A percentile compares a stretch with the other conserved stretches of the same genome.
phyloP scores from a whole-genome alignment of 1,140 invertebrate species.

The Hermetia illucens region DNA sequence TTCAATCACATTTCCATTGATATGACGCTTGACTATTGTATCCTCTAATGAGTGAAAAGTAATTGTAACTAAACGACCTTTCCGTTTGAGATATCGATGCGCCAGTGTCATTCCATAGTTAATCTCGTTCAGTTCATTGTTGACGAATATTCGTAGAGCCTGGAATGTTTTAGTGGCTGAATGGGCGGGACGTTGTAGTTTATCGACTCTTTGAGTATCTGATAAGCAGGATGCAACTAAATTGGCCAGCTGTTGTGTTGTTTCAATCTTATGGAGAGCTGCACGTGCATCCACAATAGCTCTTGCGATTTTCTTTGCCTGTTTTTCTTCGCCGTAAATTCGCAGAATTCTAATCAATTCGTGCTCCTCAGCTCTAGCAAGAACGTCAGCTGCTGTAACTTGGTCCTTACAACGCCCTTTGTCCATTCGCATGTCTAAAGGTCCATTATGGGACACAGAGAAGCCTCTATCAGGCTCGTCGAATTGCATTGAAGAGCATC shows the following conservation, averaged over 20 bases:
- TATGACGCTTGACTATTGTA: slow-evolving; percentile 83
- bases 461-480: slow-evolving; percentile 72
- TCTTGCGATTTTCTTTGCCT: slow-evolving; percentile 72
- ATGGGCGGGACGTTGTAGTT: slow-evolving; percentile 59
- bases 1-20: slow-evolving; percentile 59
- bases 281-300: slow-evolving; percentile 79
- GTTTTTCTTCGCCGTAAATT: slow-evolving; percentile 82
- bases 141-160: slow-evolving; percentile 89
- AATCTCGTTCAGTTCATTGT: slow-evolving; percentile 93
- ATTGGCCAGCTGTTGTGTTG: slow-evolving; percentile 70
- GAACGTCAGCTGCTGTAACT: slow-evolving; percentile 72
- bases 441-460: slow-evolving; percentile 66
- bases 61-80: slow-evolving; percentile 65
- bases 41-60: slow-evolving; percentile 92
- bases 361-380: slow-evolving; percentile 61
- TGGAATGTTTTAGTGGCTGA: slow-evolving; percentile 87
- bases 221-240: slow-evolving; percentile 54
- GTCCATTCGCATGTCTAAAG: slow-evolving; percentile 95
- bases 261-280: slow-evolving; percentile 61
- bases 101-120: slow-evolving; percentile 77
- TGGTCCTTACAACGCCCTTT: slow-evolving; percentile 47
- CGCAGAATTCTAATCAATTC: slow-evolving; percentile 74
- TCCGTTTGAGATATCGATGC: slow-evolving; percentile 56
- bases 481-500: slow-evolving; percentile 94
- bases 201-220: slow-evolving; percentile 46